A percentile compares a stretch with the other conserved stretches of the same genome.
These are phyloP conservation scores for Caranx ignobilis DNA, from an alignment of 2,113 vertebrate species.

Conservation along the genomic window DNA sequence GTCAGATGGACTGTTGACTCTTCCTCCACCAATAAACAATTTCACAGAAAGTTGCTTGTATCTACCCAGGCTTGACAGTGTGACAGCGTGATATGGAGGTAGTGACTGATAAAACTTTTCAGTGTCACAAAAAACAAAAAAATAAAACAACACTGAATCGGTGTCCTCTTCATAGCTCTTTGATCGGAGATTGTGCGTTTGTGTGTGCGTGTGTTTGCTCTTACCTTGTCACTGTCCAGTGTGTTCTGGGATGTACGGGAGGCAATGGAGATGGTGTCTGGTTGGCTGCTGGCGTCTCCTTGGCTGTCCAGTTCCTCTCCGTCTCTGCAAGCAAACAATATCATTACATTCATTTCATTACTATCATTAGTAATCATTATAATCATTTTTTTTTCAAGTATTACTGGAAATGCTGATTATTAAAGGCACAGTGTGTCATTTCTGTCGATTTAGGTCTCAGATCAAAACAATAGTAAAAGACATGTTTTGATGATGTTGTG, in stretches of 20 bases:
- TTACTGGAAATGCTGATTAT: background rate
- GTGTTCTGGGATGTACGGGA: slow-evolving; percentile 99
- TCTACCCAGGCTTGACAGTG: slow-evolving; percentile 16
- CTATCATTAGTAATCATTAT: background rate
- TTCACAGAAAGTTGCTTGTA: slow-evolving; percentile 37
- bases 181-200: background rate
- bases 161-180: too few species aligned
- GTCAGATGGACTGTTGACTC: slow-evolving; percentile 52
- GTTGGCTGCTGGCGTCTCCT: slow-evolving; percentile 98
- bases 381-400: background rate
- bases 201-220: slow-evolving; percentile 20
- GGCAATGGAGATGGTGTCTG: slow-evolving; percentile 97
- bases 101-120: background rate
- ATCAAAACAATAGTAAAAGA: too few species aligned
- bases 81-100: background rate
- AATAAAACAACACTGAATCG: background rate
- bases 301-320: slow-evolving; percentile 98
- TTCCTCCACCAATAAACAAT: slow-evolving; percentile 45
- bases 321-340: slow-evolving; percentile 85
- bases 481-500: too few species aligned
- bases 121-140: background rate
- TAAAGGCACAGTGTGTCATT: background rate
- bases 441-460: too few species aligned
- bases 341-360: slow-evolving; percentile 12
- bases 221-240: slow-evolving; percentile 97